phyloP scores from a whole-genome alignment of 2,113 vertebrate species.

The Perca fluviatilis region DNA sequence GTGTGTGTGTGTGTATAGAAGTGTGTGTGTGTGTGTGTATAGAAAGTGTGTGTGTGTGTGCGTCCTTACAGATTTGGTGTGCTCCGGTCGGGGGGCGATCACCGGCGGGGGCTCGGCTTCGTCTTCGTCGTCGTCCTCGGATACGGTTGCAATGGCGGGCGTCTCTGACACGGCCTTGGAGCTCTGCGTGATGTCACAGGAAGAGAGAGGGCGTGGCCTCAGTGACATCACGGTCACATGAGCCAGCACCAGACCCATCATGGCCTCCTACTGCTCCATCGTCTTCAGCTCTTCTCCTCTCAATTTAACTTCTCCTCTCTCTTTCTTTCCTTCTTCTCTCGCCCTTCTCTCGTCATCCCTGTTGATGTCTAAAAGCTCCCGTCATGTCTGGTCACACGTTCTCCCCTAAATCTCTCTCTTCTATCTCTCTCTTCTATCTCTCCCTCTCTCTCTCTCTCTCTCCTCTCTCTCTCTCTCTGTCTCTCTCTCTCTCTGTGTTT shows the following conservation, averaged over 20 bases:
- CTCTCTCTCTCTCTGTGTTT: slow-evolving; percentile 19
- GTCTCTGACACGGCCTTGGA: slow-evolving; percentile 93
- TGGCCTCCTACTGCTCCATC: slow-evolving; percentile 35
- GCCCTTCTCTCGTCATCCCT: slow-evolving; percentile 29
- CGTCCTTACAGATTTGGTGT: slow-evolving; percentile 95
- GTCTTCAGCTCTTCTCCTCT: slow-evolving; percentile 14
- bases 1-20: no score
- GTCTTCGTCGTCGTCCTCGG: slow-evolving; percentile 91
- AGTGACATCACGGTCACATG: slow-evolving; percentile 61
- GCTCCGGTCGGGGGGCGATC: slow-evolving; percentile 94
- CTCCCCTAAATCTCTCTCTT: slow-evolving; percentile 28
- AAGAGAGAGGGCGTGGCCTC: slow-evolving; percentile 53
- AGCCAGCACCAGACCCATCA: slow-evolving; percentile 62
- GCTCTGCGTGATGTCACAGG: slow-evolving; percentile 80
- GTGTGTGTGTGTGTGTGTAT: no score
- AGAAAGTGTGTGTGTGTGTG: neutral
- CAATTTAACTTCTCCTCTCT: slow-evolving; percentile 2
- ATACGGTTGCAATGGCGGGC: slow-evolving; percentile 91
- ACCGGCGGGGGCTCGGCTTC: slow-evolving; percentile 92
- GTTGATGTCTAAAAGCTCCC: slow-evolving; percentile 25
- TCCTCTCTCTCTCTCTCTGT: neutral
- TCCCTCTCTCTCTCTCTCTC: slow-evolving; percentile 10
- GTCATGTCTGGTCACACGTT: slow-evolving; percentile 38
- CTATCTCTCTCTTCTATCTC: neutral
- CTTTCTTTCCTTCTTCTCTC: slow-evolving; percentile 15